Evolutionary conservation across 2,797 vertebrate genomes (phyloP), one percentile per base, ranked within the genome.

Genomic region (Gymnoscopelus braueri): DNA sequence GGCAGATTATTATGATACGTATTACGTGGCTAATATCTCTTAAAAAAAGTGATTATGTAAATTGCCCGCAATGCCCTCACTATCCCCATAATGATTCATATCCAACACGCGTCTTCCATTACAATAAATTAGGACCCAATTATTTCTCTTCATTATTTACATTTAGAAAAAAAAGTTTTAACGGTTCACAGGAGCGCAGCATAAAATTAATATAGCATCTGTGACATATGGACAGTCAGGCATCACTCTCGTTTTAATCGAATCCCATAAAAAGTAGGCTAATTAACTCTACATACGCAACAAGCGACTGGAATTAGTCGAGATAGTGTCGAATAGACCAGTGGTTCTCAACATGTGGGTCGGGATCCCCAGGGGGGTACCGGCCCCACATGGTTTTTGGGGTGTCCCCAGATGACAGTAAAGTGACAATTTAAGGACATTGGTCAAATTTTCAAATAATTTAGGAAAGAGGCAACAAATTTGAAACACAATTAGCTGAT

Each of bases 11-110:
- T 58, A 82, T 74, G 32, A 39, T 39, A 39, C 35, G 35, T 39
- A 5, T 5, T 5, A 78, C 54, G 56, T 61, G 63, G 60, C 61
- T 44, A 71, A 83, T 78, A 81, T 78, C 60, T 69, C 74, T 44
- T 65, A 52, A 59, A 80, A 67, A 59, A 82, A 71, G 78, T 65
- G 4, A 74, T 80, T 68, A 83, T 83, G 73, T 83, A 80, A 83
- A 85, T 71, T 69, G 60, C 80, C 74, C 85, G 75, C 80, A 67
- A 69, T 77, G 71, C 68, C 26, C 69, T 69, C 75, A 76, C 80
- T 61, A 47, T 51, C 50, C 39, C 7, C 39, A 44, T 44, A 19
- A 19, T 19, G 19, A 19, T 19, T 19, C 8, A 44, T 60, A 50
- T 51, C 60, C 63, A 58, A 59, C 19, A 59, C 47, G 51, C n/a